Evolutionary conservation across 2,797 vertebrate species (phyloP).

Genomic region (Malurus splendens): DNA sequence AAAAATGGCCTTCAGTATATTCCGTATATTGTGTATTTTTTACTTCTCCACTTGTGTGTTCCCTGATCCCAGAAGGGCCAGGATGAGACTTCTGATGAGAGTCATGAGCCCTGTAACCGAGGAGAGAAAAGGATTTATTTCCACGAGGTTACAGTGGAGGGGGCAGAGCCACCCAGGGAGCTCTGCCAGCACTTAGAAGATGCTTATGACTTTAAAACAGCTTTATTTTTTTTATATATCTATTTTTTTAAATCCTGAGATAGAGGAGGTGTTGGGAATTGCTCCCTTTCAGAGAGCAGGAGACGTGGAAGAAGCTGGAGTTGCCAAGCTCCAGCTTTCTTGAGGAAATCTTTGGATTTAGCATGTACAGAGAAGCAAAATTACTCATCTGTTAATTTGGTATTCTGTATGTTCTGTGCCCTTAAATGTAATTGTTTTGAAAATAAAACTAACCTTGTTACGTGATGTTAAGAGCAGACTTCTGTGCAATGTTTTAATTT

Average conservation of each 20-base stretch:
- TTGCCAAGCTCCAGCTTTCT: slow-evolving; percentile 22
- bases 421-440: slow-evolving; percentile 64
- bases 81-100: slow-evolving; percentile 40
- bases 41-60: not conserved
- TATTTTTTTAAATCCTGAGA: slow-evolving; percentile 62
- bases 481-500: slow-evolving; percentile 58
- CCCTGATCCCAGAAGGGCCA: slow-evolving; percentile 28
- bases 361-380: slow-evolving; percentile 53
- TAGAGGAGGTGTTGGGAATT: slow-evolving; percentile 33
- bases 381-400: slow-evolving; percentile 32
- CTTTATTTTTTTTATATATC: slow-evolving; percentile 65
- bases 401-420: slow-evolving; percentile 57
- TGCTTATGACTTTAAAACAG: slow-evolving; percentile 48
- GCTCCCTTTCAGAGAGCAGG: slow-evolving; percentile 17
- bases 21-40: not conserved
- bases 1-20: slow-evolving; percentile 23
- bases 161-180: not conserved
- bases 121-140: not conserved
- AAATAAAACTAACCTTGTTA: slow-evolving; percentile 62
- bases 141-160: not conserved
- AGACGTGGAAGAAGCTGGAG: slow-evolving; percentile 15
- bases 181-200: slow-evolving; percentile 19
- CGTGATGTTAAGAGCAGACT: slow-evolving; percentile 57
- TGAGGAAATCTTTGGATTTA: slow-evolving; percentile 56
- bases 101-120: slow-evolving; percentile 17